Evolutionary conservation across 2,113 vertebrate genomes (phyloP).

Genomic region (Nanorana parkeri): DNA sequence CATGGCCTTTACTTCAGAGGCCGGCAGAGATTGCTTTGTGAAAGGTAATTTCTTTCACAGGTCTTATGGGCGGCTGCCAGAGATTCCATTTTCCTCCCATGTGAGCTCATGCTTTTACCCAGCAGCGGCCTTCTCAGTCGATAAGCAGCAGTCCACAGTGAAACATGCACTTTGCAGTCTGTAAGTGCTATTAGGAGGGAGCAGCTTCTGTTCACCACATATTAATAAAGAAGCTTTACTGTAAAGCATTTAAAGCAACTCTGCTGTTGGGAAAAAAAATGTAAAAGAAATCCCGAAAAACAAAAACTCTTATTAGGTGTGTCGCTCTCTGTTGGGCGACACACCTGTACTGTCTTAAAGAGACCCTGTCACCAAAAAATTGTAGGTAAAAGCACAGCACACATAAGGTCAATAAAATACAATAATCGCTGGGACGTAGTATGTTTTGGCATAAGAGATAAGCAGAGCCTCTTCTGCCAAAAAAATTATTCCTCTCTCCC

Average conservation of each 20-base stretch:
- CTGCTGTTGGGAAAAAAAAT: too few relatives aligned
- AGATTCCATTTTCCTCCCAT: conserved; percentile 23
- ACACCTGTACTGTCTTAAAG: too few relatives aligned
- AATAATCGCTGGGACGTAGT: too few relatives aligned
- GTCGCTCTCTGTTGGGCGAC: too few relatives aligned
- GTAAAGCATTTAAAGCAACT: conserved; percentile 11
- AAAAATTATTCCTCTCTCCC: too few relatives aligned
- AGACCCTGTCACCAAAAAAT: too few relatives aligned
- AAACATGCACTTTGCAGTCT: conserved; percentile 32
- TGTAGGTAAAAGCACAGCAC: too few relatives aligned
- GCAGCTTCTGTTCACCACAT: conserved; percentile 12
- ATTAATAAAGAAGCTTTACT: conserved; percentile 34
- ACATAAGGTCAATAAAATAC: too few relatives aligned
- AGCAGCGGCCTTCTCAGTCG: conserved; percentile 34
- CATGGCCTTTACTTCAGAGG: background rate
- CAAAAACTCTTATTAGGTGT: too few relatives aligned
- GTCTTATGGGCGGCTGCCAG: conserved; percentile 28
- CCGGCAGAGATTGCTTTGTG: background rate
- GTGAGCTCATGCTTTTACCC: conserved; percentile 44
- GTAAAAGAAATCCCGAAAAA: too few relatives aligned
- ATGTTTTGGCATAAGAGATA: too few relatives aligned
- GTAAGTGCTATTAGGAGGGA: conserved; percentile 31
- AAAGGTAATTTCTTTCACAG: conserved; percentile 34
- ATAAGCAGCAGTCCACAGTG: conserved; percentile 7
- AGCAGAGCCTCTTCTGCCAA: too few relatives aligned